A percentile compares a stretch with the other conserved stretches of the same genome.
Conservation (phyloP, 2,113 vertebrate genomes). For the Turnix velox region DNA sequence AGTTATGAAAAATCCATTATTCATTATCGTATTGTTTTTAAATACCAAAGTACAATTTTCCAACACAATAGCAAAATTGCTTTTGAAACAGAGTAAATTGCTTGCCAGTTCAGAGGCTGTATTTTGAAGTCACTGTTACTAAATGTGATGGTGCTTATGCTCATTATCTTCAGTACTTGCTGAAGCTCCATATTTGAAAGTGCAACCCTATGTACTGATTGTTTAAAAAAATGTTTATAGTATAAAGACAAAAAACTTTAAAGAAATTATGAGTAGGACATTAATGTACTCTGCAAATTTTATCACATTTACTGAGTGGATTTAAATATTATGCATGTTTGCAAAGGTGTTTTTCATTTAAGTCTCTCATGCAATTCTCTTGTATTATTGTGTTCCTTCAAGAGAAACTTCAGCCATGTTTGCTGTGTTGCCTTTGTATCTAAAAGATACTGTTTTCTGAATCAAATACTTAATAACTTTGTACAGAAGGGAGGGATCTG, state of each 20-base stretch:
- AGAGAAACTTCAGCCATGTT: neutral
- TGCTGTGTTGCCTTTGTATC: neutral
- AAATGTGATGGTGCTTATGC: constrained; percentile 21
- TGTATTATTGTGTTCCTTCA: neutral
- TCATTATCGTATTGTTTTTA: constrained; percentile 80
- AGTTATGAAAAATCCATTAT: constrained; percentile 80
- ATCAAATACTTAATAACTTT: neutral
- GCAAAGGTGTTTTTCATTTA: neutral
- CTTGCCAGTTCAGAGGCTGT: constrained; percentile 67
- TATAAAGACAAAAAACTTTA: neutral
- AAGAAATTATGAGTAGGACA: neutral
- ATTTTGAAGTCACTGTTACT: constrained; percentile 60
- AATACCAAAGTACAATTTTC: constrained; percentile 75
- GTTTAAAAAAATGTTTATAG: neutral
- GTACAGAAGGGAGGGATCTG: neutral
- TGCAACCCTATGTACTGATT: neutral
- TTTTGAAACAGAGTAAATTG: constrained; percentile 76
- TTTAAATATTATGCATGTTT: neutral
- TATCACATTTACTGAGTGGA: neutral
- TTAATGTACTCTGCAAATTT: neutral
- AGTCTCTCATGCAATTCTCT: neutral
- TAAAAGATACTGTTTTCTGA: neutral
- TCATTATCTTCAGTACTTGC: constrained; percentile 36
- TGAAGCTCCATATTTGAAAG: neutral
- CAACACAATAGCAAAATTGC: constrained; percentile 77